Conservation (phyloP, 2,113 vertebrate genomes). For the Sinocyclocheilus anshuiensis region DNA sequence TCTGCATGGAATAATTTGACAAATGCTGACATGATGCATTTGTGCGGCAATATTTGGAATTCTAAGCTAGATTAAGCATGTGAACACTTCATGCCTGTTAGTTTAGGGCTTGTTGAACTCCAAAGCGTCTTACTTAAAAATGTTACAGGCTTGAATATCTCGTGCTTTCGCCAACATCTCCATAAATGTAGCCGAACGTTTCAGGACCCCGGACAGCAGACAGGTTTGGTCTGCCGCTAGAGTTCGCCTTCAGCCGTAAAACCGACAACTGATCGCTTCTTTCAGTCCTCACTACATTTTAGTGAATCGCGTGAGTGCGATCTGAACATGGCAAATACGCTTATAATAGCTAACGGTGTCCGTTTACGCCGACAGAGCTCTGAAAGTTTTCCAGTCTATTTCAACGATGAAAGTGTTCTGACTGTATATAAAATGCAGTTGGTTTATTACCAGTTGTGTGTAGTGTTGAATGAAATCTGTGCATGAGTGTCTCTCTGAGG, state of each 20-base stretch:
- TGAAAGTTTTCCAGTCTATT: conserved; percentile 22
- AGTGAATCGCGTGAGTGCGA: conserved; percentile 31
- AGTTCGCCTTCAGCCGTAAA: conserved; percentile 61
- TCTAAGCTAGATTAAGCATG: background rate
- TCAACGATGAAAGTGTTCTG: background rate
- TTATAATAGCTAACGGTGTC: background rate
- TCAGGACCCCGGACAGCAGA: conserved; percentile 62
- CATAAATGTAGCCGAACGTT: conserved; percentile 41
- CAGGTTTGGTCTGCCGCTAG: conserved; percentile 57
- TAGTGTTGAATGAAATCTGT: background rate
- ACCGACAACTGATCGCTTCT: conserved; percentile 59
- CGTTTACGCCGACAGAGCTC: background rate
- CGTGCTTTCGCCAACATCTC: conserved; percentile 30
- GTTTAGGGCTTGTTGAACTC: background rate
- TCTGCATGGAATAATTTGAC: background rate
- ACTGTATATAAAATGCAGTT: background rate
- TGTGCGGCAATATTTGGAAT: background rate
- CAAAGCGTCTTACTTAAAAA: background rate
- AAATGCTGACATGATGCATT: background rate
- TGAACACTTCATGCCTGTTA: background rate
- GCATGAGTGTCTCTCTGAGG: background rate
- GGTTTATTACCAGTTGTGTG: background rate
- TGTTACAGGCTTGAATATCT: background rate
- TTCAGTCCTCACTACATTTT: conserved; percentile 45
- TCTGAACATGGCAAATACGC: conserved; percentile 13